Base-by-base conservation (phyloP, 2,797 vertebrate species). In the Leucoraja ocellata region DNA sequence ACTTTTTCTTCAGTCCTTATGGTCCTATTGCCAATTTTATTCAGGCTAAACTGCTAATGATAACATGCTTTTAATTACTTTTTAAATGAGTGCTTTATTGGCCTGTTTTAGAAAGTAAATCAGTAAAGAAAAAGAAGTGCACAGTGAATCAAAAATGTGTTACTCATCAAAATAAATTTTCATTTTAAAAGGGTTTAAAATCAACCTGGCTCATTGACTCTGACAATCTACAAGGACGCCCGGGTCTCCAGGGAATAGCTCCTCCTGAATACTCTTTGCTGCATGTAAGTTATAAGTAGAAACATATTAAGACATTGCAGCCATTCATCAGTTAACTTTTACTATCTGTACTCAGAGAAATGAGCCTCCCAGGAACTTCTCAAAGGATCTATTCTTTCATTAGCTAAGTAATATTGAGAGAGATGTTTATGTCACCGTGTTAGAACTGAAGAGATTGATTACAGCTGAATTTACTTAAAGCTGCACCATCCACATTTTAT, bases 31-130 rank as follows among this genome's bases (percentile, higher is more conserved):
- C 94, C 96, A 94, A 95, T 97, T 98, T 97, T 98, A 97, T 97
- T 98, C 96, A 97, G 97, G 97, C 98, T 98, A 98, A 99, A 98
- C 96, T 96, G 97, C 96, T 94, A 97, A 97, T 98, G 97, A 98
- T 98, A 98, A 98, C 97, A 97, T 95, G 97, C 96, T 97, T 98
- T 98, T 98, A 98, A 98, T 98, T 98, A 98, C 96, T 96, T 97
- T 96, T 96, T 97, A 98, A 97, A 97, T 94, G 96, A 97, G 97
- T 95, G 96, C 96, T 97, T 97, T 96, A 97, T 97, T 97, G 94
- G 97, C 95, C 96, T 97, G 96, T 96, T 97, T 97, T 95, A 96
- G 96, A 96, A 97, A 96, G 96, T 96, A 96, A 97, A 97, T 97
- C 97, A 97, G 96, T 97, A 96, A 97, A 97, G 97, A 96, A 96